A percentile compares a stretch with the other conserved stretches of the same genome.
Conservation (phyloP, 2,888 invertebrate species). For the Chamaedrilus cognettii region DNA sequence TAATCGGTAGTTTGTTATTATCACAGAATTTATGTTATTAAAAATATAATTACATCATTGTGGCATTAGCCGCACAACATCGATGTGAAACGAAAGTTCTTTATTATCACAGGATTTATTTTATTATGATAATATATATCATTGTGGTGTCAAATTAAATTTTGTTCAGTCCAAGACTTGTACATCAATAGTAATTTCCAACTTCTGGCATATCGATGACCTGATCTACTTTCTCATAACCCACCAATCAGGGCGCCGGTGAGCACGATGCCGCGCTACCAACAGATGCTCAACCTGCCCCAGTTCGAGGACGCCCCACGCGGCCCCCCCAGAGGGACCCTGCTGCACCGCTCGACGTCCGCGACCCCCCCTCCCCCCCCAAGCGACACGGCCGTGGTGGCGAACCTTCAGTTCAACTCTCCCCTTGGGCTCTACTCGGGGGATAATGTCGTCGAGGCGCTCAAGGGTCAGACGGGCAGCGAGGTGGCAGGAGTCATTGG, state of each 20-base stretch:
- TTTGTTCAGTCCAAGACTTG: too few relatives aligned
- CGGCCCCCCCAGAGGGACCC: conserved; percentile 2
- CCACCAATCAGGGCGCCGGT: conserved; percentile 21
- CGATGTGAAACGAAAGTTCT: too few relatives aligned
- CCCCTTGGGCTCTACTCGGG: conserved; percentile 53
- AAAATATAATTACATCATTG: too few relatives aligned
- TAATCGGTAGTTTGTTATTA: too few relatives aligned
- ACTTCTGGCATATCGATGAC: too few relatives aligned
- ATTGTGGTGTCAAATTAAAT: too few relatives aligned
- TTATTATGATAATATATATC: too few relatives aligned
- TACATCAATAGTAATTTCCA: too few relatives aligned
- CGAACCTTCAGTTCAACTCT: conserved; percentile 52
- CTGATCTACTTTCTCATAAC: too few relatives aligned
- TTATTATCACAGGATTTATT: too few relatives aligned
- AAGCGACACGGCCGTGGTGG: conserved; percentile 30
- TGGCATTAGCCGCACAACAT: too few relatives aligned
- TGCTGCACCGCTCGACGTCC: conserved; percentile 8
- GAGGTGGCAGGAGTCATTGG: conserved; percentile 30
- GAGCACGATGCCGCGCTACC: conserved; percentile 33
- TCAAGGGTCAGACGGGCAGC: conserved; percentile 43
- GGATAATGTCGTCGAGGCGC: conserved; percentile 46
- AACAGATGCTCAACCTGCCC: conserved; percentile 37
- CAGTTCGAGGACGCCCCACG: conserved; percentile 32
- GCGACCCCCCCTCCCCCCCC: conserved; percentile 9
- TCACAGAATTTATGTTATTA: too few relatives aligned